Conservation (phyloP, 2,113 vertebrate species). For the Cephalopholis sonnerati region DNA sequence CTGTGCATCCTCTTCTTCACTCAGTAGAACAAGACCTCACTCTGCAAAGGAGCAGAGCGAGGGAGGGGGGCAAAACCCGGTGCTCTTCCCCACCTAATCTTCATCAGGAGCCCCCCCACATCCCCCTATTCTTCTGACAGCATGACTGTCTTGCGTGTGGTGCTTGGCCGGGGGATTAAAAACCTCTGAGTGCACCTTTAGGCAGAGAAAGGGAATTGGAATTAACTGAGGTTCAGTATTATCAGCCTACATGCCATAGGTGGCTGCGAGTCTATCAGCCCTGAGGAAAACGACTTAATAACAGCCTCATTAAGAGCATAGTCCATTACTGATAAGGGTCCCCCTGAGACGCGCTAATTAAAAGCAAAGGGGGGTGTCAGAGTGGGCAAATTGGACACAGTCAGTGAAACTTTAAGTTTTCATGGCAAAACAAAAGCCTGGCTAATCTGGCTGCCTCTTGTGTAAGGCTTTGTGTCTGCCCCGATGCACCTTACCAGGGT, state of each 20-base stretch:
- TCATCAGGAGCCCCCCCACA: slow-evolving; percentile 26
- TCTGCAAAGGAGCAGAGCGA: slow-evolving; percentile 15
- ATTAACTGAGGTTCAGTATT: slow-evolving; percentile 65
- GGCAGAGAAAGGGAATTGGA: slow-evolving; percentile 43
- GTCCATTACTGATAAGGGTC: slow-evolving; percentile 77
- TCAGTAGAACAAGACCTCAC: slow-evolving; percentile 44
- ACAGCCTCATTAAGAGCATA: slow-evolving; percentile 79
- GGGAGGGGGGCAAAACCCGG: slow-evolving; percentile 14
- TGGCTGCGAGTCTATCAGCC: slow-evolving; percentile 66
- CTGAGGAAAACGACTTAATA: slow-evolving; percentile 79
- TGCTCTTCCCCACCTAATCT: slow-evolving; percentile 48
- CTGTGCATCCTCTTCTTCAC: slow-evolving; percentile 15
- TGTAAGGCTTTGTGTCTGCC: slow-evolving; percentile 49
- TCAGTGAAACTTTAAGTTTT: slow-evolving; percentile 68
- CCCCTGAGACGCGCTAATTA: slow-evolving; percentile 79
- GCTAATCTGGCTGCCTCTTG: slow-evolving; percentile 48
- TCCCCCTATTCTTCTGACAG: slow-evolving; percentile 31
- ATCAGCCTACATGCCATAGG: slow-evolving; percentile 74
- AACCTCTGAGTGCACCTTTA: slow-evolving; percentile 39
- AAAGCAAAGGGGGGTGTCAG: slow-evolving; percentile 70
- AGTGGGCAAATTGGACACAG: slow-evolving; percentile 66
- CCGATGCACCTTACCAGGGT: slow-evolving; percentile 23
- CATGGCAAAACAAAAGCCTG: slow-evolving; percentile 53
- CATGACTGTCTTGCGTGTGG: slow-evolving; percentile 8
- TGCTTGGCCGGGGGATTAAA: slow-evolving; percentile 37